A percentile compares a stretch with the other conserved stretches of the same genome.
phyloP scores from a whole-genome alignment of 2,113 vertebrate species.

The Lasiurus cinereus region DNA sequence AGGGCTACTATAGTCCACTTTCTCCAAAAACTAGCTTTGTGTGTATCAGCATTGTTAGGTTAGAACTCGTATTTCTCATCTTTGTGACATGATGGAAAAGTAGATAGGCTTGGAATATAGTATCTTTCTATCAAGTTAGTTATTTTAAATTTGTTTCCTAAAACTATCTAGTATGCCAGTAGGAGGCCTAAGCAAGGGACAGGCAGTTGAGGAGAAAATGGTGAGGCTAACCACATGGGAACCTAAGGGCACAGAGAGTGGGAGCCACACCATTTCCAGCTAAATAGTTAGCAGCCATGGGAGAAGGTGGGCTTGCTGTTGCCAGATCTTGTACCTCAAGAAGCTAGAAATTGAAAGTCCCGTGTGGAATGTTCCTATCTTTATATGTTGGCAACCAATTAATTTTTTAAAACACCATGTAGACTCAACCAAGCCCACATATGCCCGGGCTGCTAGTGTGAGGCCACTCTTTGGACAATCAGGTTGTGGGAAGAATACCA shows the following conservation, averaged over 20 bases:
- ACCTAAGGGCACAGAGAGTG: background rate
- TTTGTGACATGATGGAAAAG: background rate
- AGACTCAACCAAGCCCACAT: background rate
- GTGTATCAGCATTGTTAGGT: background rate
- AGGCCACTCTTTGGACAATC: background rate
- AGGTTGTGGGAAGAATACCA: background rate
- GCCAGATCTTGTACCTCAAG: background rate
- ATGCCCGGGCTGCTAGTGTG: background rate
- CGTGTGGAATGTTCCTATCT: background rate
- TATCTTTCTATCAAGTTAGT: background rate
- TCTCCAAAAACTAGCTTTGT: background rate
- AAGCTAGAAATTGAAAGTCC: background rate
- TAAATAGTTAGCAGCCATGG: background rate
- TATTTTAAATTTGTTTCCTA: constrained; percentile 22
- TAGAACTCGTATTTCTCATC: background rate
- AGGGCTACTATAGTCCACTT: background rate
- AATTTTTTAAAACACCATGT: background rate
- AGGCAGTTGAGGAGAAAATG: background rate
- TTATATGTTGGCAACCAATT: constrained; percentile 13
- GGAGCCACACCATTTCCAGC: background rate
- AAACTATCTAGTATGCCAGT: background rate
- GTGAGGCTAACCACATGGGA: background rate
- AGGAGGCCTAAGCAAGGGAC: background rate
- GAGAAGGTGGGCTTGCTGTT: too few relatives aligned
- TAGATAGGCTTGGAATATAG: background rate